These are phyloP conservation scores for Tachyglossus aculeatus DNA, from an alignment of 2,797 vertebrate genomes.

Conservation along the genomic window DNA sequence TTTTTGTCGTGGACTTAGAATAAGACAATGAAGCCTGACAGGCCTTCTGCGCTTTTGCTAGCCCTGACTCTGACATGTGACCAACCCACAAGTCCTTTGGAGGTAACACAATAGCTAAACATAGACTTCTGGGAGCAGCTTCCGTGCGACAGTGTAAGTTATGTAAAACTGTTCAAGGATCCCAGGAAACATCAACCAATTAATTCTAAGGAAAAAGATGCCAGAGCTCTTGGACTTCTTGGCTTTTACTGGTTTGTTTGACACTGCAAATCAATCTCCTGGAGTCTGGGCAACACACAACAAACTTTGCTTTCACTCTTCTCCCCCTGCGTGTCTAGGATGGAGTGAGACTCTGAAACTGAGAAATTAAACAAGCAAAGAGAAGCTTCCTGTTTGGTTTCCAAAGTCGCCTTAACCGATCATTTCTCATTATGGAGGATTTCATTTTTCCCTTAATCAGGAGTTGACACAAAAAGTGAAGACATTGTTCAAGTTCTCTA, in stretches of 20 bases:
- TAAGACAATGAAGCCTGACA: neutral
- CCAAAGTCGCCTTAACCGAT: slow-evolving; percentile 28
- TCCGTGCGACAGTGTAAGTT: slow-evolving; percentile 2
- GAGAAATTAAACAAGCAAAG: neutral
- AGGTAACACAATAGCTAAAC: slow-evolving; percentile 8
- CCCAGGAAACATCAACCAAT: neutral
- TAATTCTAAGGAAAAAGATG: slow-evolving; percentile 28
- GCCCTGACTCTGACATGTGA: slow-evolving; percentile 18
- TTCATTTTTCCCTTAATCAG: slow-evolving; percentile 46
- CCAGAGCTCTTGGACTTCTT: slow-evolving; percentile 5
- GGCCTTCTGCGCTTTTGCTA: slow-evolving; percentile 40
- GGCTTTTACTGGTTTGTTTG: slow-evolving; percentile 10
- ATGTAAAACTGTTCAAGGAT: too few species aligned
- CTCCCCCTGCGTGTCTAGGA: neutral
- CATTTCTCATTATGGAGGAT: neutral
- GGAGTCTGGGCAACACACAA: neutral
- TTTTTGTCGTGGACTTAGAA: slow-evolving; percentile 17
- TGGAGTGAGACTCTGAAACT: neutral
- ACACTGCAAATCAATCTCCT: neutral
- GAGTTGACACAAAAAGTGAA: slow-evolving; percentile 66
- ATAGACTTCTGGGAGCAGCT: slow-evolving; percentile 35
- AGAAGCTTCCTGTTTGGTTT: neutral
- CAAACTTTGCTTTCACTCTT: neutral
- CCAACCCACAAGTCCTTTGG: slow-evolving; percentile 23
- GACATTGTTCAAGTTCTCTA: slow-evolving; percentile 64